A percentile compares a stretch with the other conserved stretches of the same genome.
Conservation (phyloP, 2,113 vertebrate species). For the Neogale vison region DNA sequence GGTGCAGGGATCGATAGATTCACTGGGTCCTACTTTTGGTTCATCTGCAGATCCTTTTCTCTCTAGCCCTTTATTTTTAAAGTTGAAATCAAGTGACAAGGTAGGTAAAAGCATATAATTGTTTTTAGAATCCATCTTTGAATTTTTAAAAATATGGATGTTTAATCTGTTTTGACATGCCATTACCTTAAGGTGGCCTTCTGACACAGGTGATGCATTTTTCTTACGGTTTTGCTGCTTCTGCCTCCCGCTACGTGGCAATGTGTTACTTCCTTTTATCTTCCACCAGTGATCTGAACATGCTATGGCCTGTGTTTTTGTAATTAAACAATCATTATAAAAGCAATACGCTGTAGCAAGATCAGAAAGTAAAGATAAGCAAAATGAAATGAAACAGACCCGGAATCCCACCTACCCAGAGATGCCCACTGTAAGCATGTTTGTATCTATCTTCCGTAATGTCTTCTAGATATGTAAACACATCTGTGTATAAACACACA, state of each 20-base stretch:
- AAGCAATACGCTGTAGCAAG: neutral
- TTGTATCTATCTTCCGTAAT: neutral
- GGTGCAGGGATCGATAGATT: neutral
- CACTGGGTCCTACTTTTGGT: neutral
- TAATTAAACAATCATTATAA: slow-evolving; percentile 26
- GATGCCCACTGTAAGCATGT: neutral
- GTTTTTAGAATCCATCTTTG: neutral
- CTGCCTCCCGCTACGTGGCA: neutral
- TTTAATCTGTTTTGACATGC: neutral
- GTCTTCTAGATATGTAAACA: neutral
- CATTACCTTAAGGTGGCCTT: neutral
- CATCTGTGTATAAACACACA: neutral
- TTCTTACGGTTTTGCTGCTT: neutral
- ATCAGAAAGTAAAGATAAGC: slow-evolving; percentile 22
- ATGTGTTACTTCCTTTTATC: slow-evolving; percentile 18
- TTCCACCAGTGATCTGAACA: slow-evolving; percentile 25
- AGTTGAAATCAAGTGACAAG: neutral
- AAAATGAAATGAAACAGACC: slow-evolving; percentile 27
- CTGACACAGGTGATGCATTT: neutral
- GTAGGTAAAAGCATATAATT: neutral
- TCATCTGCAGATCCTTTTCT: neutral
- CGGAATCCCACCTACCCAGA: neutral
- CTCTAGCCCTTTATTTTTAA: neutral
- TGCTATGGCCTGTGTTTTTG: neutral
- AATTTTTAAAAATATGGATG: neutral